Base-by-base conservation (phyloP, 2,797 vertebrate species). In the Pantherophis alleghaniensis region DNA sequence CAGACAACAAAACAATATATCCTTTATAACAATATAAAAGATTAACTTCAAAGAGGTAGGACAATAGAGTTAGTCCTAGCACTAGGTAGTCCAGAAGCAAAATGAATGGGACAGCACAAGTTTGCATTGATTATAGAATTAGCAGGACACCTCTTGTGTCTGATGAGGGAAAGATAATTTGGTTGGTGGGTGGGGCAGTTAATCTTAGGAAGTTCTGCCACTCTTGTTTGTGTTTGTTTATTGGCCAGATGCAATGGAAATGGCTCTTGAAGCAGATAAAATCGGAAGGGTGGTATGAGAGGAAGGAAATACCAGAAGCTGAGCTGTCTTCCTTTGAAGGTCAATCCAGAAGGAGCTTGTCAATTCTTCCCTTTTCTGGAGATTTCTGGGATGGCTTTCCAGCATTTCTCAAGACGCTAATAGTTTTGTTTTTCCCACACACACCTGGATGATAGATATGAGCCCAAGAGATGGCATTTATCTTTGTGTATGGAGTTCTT, bases 241-340 rank as follows among this genome's bases (percentile, higher is more conserved):
- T 93, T 5, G 0, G 69, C 59, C 1, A 2, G 0, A 9, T 20
- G 90, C 0, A 32, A 59, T 97, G 96, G 94, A 95, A 97, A 92
- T 95, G 94, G 96, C 95, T 96, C 93, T 59, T 0, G 57, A 61
- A 94, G 74, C 14, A 94, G 94, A 94, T 94, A 91, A 95, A 89
- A 89, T 92, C 37, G 1, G 2, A 96, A 94, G 94, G 93, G 93
- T 95, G 94, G 91, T 94, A 93, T 96, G 96, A 95, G 74, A 94
- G 55, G 94, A 91, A 94, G 94, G 66, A 94, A 93, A 95, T 79
- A 91, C 92, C 94, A 60, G 94, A 91, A 93, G 93, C 92, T 22
- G 10, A 89, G n/a, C 86, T 90, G 94, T 91, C 96, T 96, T 94
- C 94, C 93, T 96, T 92, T 94, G 89, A 90, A 69, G 59, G 4